These are phyloP conservation scores for Actenoides hombroni DNA, from an alignment of 2,113 vertebrate species.

Conservation along the genomic window DNA sequence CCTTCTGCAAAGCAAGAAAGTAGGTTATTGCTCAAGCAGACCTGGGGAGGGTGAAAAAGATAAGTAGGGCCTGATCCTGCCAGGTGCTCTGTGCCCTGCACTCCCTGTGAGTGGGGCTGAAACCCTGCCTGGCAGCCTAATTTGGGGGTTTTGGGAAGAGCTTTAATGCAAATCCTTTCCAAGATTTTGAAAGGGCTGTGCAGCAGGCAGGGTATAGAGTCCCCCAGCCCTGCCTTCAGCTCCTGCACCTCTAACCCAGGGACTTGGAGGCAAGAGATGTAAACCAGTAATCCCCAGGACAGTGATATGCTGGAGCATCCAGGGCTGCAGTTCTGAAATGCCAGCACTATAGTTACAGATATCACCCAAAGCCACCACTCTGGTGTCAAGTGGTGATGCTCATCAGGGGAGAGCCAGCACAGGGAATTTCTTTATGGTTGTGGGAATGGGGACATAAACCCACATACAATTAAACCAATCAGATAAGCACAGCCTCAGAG, in stretches of 20 bases:
- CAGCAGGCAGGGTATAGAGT: background rate
- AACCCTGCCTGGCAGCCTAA: background rate
- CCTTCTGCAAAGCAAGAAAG: background rate
- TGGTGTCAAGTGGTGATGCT: background rate
- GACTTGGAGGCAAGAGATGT: background rate
- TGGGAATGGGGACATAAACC: background rate
- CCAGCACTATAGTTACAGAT: background rate
- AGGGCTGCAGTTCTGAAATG: background rate
- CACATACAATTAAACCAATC: background rate
- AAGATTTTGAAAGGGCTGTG: background rate
- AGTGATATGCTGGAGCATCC: background rate
- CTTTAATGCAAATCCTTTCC: background rate
- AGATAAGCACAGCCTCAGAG: background rate
- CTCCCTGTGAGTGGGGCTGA: background rate
- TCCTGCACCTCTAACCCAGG: background rate
- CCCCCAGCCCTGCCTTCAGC: background rate
- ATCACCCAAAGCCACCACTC: background rate
- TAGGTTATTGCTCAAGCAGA: slow-evolving; percentile 22
- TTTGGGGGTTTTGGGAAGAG: background rate
- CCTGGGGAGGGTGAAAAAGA: background rate
- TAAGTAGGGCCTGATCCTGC: background rate
- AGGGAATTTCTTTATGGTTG: background rate
- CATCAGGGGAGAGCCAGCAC: background rate
- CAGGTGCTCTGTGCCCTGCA: background rate
- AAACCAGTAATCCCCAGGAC: background rate